Evolutionary conservation across 2,888 invertebrate genomes (phyloP).

Genomic region (Aricia artaxerxes): DNA sequence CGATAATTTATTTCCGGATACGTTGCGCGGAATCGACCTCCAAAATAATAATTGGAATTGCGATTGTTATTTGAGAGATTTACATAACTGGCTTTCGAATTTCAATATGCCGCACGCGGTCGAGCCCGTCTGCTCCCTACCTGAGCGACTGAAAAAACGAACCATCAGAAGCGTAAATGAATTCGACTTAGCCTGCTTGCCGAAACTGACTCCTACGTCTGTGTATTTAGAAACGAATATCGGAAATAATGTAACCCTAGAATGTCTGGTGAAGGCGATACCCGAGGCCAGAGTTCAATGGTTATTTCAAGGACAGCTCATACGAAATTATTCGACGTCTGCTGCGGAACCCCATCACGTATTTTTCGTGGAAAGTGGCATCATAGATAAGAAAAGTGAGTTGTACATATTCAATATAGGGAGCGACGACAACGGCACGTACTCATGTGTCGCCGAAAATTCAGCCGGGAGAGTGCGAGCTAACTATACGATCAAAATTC

Average conservation of each 20-base stretch:
- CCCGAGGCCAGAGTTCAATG: constrained; percentile 91
- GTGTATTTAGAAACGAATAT: constrained; percentile 88
- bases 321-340: constrained; percentile 87
- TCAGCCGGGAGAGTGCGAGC: constrained; percentile 89
- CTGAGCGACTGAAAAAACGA: constrained; percentile 83
- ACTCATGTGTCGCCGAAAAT: constrained; percentile 92
- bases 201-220: constrained; percentile 87
- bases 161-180: constrained; percentile 84
- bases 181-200: constrained; percentile 89
- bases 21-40: constrained; percentile 88
- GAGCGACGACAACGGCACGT: constrained; percentile 91
- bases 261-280: constrained; percentile 89
- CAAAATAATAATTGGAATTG: constrained; percentile 95
- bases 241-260: constrained; percentile 89
- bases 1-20: constrained; percentile 86
- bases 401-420: constrained; percentile 89
- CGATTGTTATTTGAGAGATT: constrained; percentile 89
- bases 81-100: constrained; percentile 88
- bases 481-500: constrained; percentile 89
- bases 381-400: constrained; percentile 88
- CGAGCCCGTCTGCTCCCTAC: constrained; percentile 88
- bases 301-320: constrained; percentile 90
- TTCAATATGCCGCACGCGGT: constrained; percentile 88
- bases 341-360: constrained; percentile 84
- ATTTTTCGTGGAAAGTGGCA: constrained; percentile 86